Conservation (phyloP, 2,888 invertebrate species). For the Drosophila paranaensis region DNA sequence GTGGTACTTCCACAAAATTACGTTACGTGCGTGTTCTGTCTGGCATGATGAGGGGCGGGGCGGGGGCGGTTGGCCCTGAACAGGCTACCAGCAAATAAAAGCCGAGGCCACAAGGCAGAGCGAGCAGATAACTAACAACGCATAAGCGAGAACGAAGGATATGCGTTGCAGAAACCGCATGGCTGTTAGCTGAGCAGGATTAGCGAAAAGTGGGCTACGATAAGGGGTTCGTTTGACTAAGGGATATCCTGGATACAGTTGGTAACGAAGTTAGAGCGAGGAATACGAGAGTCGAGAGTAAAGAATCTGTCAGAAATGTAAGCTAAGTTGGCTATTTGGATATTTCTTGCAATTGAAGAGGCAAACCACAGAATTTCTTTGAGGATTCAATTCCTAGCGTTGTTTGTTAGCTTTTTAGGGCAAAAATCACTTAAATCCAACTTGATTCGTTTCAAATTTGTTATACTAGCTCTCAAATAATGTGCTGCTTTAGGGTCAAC, state of each 20-base stretch:
- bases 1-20: conserved; percentile 55
- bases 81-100: conserved; percentile 62
- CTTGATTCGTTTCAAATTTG: conserved; percentile 1
- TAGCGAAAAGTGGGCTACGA: not conserved
- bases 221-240: not conserved
- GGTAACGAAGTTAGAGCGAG: not conserved
- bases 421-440: conserved; percentile 2
- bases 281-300: not conserved
- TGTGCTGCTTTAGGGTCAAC: not conserved
- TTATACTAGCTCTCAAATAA: conserved; percentile 1
- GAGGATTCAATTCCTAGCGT: not conserved
- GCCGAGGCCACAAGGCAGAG: conserved; percentile 67
- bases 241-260: not conserved
- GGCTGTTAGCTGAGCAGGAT: conserved; percentile 30
- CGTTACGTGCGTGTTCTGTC: conserved; percentile 32
- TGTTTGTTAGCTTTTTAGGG: not conserved
- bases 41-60: conserved; percentile 16
- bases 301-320: not conserved
- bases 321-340: too few relatives aligned
- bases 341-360: not conserved
- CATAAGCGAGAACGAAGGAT: conserved; percentile 62
- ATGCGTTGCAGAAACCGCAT: conserved; percentile 52
- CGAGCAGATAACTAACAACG: conserved; percentile 72
- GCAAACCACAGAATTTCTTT: not conserved
- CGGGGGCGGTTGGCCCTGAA: conserved; percentile 4